Percentiles rank a stretch among this genome's conserved stretches.
Conservation (phyloP, 2,113 vertebrate species). For the Nannobrachium achirus region DNA sequence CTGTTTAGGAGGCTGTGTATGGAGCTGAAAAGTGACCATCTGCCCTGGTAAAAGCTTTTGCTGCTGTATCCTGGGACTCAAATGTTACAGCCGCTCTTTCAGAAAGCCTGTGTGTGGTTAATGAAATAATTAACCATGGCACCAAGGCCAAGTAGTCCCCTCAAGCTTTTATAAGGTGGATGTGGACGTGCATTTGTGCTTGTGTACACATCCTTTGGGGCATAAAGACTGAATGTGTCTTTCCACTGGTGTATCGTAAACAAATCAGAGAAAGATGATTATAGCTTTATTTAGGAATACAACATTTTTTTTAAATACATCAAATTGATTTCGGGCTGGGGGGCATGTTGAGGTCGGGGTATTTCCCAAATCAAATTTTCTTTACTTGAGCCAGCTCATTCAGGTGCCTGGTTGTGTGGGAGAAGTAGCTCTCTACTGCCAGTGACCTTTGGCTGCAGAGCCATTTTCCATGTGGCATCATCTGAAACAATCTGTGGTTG, state of each 20-base stretch:
- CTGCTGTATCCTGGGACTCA: conserved; percentile 17
- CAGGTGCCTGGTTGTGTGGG: too few species aligned
- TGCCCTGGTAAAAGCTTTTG: conserved; percentile 39
- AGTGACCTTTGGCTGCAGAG: too few species aligned
- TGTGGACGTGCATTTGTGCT: neutral
- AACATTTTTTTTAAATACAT: too few species aligned
- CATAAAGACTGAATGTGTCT: conserved; percentile 6
- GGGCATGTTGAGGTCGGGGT: too few species aligned
- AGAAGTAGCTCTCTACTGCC: too few species aligned
- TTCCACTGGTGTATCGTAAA: conserved; percentile 18
- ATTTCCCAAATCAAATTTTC: too few species aligned
- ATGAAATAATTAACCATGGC: conserved; percentile 42
- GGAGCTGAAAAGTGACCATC: conserved; percentile 44
- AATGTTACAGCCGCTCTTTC: conserved; percentile 20
- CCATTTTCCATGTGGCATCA: too few species aligned
- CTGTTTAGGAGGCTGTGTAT: neutral
- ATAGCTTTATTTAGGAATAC: too few species aligned
- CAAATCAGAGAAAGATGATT: neutral
- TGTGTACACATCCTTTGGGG: conserved; percentile 16
- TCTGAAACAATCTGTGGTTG: too few species aligned
- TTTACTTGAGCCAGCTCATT: too few species aligned
- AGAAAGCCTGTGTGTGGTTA: conserved; percentile 12
- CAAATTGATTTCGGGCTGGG: too few species aligned
- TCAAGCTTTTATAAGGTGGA: conserved; percentile 5
- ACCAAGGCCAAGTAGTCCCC: conserved; percentile 32